phyloP scores from a whole-genome alignment of 2,797 vertebrate species.

The Phataginus tetradactyla region DNA sequence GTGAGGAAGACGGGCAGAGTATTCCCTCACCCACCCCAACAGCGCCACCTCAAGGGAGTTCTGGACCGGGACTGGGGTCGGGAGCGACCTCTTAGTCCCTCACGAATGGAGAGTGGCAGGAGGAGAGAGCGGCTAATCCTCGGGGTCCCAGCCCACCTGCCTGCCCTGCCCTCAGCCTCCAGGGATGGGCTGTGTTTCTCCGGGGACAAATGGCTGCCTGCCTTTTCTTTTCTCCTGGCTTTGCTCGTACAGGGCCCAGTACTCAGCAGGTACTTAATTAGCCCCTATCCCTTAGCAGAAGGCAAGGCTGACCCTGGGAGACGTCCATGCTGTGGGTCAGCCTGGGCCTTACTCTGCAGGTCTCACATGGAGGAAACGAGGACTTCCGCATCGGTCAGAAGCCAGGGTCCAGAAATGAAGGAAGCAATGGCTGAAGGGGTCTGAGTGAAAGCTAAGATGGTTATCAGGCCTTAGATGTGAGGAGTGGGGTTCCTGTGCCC shows the following conservation, averaged over 20 bases:
- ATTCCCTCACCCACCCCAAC: not conserved
- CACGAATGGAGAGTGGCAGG: not conserved
- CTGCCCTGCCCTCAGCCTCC: not conserved
- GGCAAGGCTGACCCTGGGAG: not conserved
- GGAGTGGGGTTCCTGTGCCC: not conserved
- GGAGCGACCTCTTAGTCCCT: not conserved
- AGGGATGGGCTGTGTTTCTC: not conserved
- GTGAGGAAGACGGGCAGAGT: not conserved
- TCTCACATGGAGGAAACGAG: not conserved
- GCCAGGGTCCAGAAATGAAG: not conserved
- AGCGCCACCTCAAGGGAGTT: not conserved
- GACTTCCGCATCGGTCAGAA: not conserved
- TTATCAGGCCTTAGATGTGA: fast-evolving
- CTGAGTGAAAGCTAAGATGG: fast-evolving
- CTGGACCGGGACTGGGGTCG: not conserved
- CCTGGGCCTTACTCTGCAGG: not conserved
- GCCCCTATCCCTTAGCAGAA: not conserved
- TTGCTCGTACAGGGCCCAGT: not conserved
- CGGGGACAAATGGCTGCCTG: not conserved
- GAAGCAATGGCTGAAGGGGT: not conserved
- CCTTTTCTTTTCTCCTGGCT: not conserved
- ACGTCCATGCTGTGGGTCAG: not conserved
- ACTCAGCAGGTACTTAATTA: not conserved
- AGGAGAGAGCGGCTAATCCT: not conserved
- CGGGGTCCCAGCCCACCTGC: not conserved